A percentile compares a stretch with the other conserved stretches of the same genome.
Conservation (phyloP, 2,888 invertebrate species). For the Pyrrhia umbra region DNA sequence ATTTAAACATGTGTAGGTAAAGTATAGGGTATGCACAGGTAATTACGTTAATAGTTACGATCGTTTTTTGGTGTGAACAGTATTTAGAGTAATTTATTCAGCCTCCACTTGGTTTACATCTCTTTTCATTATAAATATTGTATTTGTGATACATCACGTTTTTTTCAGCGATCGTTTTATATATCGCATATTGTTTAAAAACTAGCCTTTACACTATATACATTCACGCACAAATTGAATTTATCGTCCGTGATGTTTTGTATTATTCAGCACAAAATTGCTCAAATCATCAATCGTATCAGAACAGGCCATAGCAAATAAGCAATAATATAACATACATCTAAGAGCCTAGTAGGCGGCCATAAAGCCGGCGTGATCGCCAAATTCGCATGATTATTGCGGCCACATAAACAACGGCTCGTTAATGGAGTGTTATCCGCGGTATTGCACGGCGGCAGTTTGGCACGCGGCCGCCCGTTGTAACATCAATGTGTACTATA, state of each 20-base stretch:
- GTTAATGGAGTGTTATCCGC: slow-evolving; percentile 51
- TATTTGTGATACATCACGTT: slow-evolving; percentile 41
- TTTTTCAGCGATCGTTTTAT: slow-evolving; percentile 15
- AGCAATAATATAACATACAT: background rate
- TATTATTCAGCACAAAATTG: too few relatives aligned
- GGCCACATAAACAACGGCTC: slow-evolving; percentile 58
- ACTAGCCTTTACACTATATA: background rate
- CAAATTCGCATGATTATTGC: slow-evolving; percentile 53
- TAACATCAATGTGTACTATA: slow-evolving; percentile 54
- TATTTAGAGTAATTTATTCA: slow-evolving; percentile 22
- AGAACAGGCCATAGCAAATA: background rate
- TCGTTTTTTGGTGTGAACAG: slow-evolving; percentile 3
- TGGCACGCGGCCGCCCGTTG: slow-evolving; percentile 62
- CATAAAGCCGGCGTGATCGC: slow-evolving; percentile 30
- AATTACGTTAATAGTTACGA: slow-evolving; percentile 22
- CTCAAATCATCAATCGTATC: background rate
- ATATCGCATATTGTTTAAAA: slow-evolving; percentile 3
- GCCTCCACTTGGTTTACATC: background rate
- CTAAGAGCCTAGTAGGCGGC: slow-evolving; percentile 24
- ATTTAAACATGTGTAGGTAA: slow-evolving; percentile 31
- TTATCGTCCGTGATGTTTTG: too few relatives aligned
- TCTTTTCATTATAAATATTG: slow-evolving; percentile 38
- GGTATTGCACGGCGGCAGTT: slow-evolving; percentile 51
- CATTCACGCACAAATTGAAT: background rate
- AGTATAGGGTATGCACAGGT: slow-evolving; percentile 33